Conservation (phyloP, 2,888 invertebrate genomes). For the Alcis repandata region DNA sequence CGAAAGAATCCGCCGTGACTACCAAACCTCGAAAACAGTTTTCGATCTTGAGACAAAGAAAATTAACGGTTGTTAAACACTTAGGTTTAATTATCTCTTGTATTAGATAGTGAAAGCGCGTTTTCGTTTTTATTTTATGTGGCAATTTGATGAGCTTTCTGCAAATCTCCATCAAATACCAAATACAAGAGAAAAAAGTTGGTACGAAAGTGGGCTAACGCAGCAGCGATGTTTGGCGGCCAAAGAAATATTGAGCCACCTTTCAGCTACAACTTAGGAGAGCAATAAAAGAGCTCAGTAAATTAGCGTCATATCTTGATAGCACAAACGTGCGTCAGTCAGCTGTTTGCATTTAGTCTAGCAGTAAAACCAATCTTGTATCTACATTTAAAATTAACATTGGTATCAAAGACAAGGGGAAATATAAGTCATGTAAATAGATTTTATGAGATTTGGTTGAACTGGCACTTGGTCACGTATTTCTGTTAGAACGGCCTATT, state of each 20-base stretch:
- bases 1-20: too few species aligned
- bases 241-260: neutral
- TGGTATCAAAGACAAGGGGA: constrained; percentile 18
- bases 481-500: neutral
- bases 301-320: constrained; percentile 43
- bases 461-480: constrained; percentile 16
- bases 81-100: constrained; percentile 10
- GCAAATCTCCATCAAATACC: neutral
- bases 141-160: constrained; percentile 12
- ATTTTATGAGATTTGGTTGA: constrained; percentile 19
- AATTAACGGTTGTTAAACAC: neutral
- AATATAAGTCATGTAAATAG: constrained; percentile 21
- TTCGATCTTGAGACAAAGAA: neutral
- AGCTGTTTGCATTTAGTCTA: constrained; percentile 36
- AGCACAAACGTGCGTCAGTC: constrained; percentile 33
- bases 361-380: constrained; percentile 38
- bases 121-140: constrained; percentile 10
- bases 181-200: neutral
- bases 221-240: constrained; percentile 12
- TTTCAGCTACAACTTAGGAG: constrained; percentile 10
- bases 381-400: constrained; percentile 19
- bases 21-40: too few species aligned
- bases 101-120: constrained; percentile 11
- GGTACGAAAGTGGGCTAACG: constrained; percentile 11
- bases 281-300: constrained; percentile 37